These are phyloP conservation scores for Chaenogobius annularis DNA, from an alignment of 2,113 vertebrate species.

Conservation along the genomic window DNA sequence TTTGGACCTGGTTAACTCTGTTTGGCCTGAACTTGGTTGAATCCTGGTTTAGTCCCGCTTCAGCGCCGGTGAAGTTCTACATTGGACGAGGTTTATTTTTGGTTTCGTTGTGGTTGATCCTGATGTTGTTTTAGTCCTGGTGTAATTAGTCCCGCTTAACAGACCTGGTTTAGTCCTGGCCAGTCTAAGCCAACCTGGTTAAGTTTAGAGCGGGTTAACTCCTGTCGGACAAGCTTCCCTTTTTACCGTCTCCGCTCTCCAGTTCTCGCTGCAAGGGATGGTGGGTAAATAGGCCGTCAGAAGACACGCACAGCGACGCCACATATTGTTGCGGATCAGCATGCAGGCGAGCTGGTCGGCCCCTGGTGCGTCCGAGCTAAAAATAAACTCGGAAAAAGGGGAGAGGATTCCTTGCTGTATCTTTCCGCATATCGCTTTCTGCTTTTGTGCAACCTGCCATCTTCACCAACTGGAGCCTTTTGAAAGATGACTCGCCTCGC, in stretches of 20 bases:
- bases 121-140: too few relatives aligned
- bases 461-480: constrained; percentile 20
- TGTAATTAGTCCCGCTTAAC: too few relatives aligned
- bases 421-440: constrained; percentile 28
- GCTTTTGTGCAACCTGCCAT: constrained; percentile 17
- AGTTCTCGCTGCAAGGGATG: background rate
- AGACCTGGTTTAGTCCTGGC: background rate
- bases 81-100: too few relatives aligned
- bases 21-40: too few relatives aligned
- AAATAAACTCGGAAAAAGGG: constrained; percentile 64
- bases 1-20: too few relatives aligned
- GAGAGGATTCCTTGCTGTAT: constrained; percentile 46
- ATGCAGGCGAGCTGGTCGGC: constrained; percentile 47
- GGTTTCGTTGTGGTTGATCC: too few relatives aligned
- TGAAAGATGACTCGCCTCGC: background rate
- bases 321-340: constrained; percentile 48
- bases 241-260: background rate
- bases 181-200: too few relatives aligned
- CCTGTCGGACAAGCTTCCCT: background rate
- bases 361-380: constrained; percentile 70
- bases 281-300: background rate
- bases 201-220: background rate
- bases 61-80: too few relatives aligned
- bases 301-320: constrained; percentile 18
- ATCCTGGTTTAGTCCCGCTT: too few relatives aligned